These are phyloP conservation scores for Dichetophora obliterata DNA, from an alignment of 2,888 invertebrate species.

Conservation along the genomic window DNA sequence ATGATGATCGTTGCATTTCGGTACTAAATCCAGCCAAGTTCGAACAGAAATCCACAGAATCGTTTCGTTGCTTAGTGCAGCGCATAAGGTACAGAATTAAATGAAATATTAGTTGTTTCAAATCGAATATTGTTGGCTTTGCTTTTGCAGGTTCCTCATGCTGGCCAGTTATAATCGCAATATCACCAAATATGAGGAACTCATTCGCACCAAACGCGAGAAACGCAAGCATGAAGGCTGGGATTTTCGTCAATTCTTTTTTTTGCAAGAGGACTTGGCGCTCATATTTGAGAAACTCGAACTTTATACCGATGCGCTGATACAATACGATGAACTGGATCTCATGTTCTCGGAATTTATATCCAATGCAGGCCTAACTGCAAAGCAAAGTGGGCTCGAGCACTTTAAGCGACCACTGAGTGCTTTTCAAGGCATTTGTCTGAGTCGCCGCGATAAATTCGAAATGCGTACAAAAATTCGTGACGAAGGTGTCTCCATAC, in stretches of 20 bases:
- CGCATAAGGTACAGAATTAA: slow-evolving; percentile 77
- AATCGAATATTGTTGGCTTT: slow-evolving; percentile 50
- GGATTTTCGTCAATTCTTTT: slow-evolving; percentile 96
- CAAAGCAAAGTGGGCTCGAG: slow-evolving; percentile 87
- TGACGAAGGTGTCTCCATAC: slow-evolving; percentile 74
- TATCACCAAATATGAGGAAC: slow-evolving; percentile 88
- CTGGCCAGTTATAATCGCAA: slow-evolving; percentile 89
- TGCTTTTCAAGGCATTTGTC: slow-evolving; percentile 84
- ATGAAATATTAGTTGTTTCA: background rate
- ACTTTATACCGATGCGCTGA: slow-evolving; percentile 91
- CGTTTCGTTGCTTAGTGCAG: slow-evolving; percentile 87
- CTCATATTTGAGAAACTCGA: slow-evolving; percentile 95
- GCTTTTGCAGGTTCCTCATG: slow-evolving; percentile 71
- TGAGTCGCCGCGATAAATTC: slow-evolving; percentile 74
- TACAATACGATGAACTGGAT: slow-evolving; percentile 97
- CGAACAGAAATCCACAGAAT: slow-evolving; percentile 90
- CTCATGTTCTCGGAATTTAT: slow-evolving; percentile 97
- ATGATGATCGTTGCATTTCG: slow-evolving; percentile 88
- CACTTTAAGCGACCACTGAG: slow-evolving; percentile 85
- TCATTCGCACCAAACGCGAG: slow-evolving; percentile 90
- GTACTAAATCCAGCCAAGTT: slow-evolving; percentile 91
- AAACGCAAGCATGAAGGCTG: slow-evolving; percentile 90
- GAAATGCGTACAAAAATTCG: slow-evolving; percentile 68
- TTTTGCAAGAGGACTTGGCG: slow-evolving; percentile 94
- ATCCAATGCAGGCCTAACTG: slow-evolving; percentile 90